phyloP scores from a whole-genome alignment of 2,888 invertebrate genomes.

The Lasioglossum lativentre region DNA sequence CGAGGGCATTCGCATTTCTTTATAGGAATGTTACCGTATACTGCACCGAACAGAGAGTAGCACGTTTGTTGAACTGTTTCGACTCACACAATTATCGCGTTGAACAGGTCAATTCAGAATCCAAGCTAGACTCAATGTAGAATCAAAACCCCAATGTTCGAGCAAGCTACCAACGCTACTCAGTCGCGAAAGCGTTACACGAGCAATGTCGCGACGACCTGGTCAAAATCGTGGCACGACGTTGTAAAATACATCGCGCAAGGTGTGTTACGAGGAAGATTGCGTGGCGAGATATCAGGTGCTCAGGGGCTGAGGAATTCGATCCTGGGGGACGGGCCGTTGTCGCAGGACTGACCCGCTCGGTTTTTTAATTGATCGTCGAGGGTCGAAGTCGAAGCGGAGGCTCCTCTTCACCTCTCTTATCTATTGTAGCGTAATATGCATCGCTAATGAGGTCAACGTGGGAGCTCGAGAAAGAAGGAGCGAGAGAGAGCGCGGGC shows the following conservation, averaged over 20 bases:
- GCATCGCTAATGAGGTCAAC: conserved; percentile 73
- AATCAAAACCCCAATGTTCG: neutral
- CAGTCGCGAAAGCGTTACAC: neutral
- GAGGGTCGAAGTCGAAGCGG: conserved; percentile 25
- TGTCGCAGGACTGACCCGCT: neutral
- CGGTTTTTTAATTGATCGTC: conserved; percentile 27
- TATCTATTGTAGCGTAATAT: conserved; percentile 57
- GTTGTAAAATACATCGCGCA: neutral
- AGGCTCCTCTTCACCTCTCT: conserved; percentile 34
- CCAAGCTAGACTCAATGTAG: neutral
- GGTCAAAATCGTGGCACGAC: neutral
- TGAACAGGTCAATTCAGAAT: too few relatives aligned
- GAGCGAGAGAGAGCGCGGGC: neutral
- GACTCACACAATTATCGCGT: neutral
- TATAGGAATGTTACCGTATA: neutral
- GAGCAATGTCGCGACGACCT: neutral
- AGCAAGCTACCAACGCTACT: too few relatives aligned
- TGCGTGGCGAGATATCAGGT: neutral
- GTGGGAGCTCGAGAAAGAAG: conserved; percentile 39
- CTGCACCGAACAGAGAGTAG: neutral
- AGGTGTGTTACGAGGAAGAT: neutral
- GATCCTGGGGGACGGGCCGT: neutral
- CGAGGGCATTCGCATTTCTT: neutral
- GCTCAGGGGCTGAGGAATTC: neutral
- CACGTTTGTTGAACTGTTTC: neutral